These are phyloP conservation scores for Nematostella vectensis DNA, from an alignment of 92 coral and sea anemone genomes.

Conservation along the genomic window DNA sequence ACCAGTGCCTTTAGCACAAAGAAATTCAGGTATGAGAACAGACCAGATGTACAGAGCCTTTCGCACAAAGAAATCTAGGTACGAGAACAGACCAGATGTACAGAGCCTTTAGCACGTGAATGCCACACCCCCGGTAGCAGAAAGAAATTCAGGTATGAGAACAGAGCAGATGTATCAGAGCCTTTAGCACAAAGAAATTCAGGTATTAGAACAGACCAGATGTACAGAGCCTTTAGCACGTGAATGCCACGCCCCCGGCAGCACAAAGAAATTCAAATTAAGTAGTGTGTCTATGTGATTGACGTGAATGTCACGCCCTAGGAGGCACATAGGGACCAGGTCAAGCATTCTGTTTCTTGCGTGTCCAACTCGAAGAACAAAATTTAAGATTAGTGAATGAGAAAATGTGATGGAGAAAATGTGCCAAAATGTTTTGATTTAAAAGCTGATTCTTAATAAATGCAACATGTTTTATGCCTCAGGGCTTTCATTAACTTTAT, in stretches of 20 bases:
- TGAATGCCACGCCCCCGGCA: slow-evolving; percentile 52
- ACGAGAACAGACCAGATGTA: no score
- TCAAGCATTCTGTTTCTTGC: no score
- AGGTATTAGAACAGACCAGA: no score
- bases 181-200: slow-evolving; percentile 51
- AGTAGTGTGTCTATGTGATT: slow-evolving; percentile 53
- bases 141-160: slow-evolving; percentile 68
- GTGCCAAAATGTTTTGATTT: no score
- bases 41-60: slow-evolving; percentile 47
- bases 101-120: slow-evolving; percentile 42
- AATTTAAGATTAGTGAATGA: no score
- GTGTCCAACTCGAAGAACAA: no score
- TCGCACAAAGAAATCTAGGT: slow-evolving; percentile 71
- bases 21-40: slow-evolving; percentile 49
- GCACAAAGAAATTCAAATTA: no score
- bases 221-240: slow-evolving; percentile 41
- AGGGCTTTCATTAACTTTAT: no score
- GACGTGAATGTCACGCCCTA: slow-evolving; percentile 60
- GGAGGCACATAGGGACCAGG: slow-evolving; percentile 31
- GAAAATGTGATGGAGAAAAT: no score
- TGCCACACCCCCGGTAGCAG: slow-evolving; percentile 47
- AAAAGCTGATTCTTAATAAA: no score
- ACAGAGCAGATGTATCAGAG: no score
- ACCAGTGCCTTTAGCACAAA: slow-evolving; percentile 43
- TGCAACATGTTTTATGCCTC: no score